Conservation (phyloP, 2,797 vertebrate genomes). For the Syncerus caffer region DNA sequence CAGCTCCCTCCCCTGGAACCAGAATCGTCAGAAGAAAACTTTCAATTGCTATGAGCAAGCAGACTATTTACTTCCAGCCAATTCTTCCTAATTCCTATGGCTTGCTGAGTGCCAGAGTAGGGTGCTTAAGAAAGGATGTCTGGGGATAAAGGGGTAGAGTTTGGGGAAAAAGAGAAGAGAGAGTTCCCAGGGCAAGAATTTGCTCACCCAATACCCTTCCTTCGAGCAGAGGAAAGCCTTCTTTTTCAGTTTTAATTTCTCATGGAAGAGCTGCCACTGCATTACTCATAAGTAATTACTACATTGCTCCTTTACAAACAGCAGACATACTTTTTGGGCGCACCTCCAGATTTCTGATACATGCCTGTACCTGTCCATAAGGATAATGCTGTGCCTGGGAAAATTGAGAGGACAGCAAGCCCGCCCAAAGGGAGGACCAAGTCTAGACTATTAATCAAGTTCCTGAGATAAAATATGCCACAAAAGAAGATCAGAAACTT, state of each 20-base stretch:
- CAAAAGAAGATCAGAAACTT: not conserved
- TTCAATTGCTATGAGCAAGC: constrained; percentile 29
- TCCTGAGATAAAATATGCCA: not conserved
- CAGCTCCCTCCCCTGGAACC: constrained; percentile 67
- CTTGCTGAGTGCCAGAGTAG: not conserved
- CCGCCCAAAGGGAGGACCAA: not conserved
- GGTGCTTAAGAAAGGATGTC: not conserved
- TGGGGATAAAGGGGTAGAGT: not conserved
- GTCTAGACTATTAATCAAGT: constrained; percentile 44
- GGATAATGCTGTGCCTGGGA: constrained; percentile 51
- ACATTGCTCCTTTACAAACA: constrained; percentile 67
- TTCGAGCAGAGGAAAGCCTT: constrained; percentile 49
- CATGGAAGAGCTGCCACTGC: constrained; percentile 46
- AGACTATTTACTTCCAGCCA: not conserved
- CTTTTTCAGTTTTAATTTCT: constrained; percentile 70
- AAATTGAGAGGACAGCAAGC: constrained; percentile 45
- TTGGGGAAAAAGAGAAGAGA: not conserved
- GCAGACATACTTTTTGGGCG: constrained; percentile 74
- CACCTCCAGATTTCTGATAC: constrained; percentile 73
- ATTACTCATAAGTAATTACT: constrained; percentile 77
- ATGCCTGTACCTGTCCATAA: constrained; percentile 76
- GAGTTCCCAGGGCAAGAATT: not conserved
- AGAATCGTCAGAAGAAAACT: constrained; percentile 45
- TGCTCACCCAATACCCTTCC: constrained; percentile 5
- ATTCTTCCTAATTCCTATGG: constrained; percentile 39